Base-by-base conservation (phyloP, 2,113 vertebrate species). In the Melanerpes aurifrons region DNA sequence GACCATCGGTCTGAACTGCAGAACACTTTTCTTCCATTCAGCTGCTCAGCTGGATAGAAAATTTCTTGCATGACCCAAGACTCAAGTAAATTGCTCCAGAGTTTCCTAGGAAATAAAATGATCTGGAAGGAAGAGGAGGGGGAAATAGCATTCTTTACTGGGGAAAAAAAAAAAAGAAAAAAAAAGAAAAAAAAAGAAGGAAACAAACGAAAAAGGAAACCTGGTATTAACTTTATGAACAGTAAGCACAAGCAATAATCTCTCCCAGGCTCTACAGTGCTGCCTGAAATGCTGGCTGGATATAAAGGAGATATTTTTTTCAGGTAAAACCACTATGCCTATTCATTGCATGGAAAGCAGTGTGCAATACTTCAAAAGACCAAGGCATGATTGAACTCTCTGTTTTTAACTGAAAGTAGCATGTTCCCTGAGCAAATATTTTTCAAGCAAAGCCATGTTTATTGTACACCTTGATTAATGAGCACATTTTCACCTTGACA, bases 391-490 rank as follows among this genome's bases (percentile, higher is more conserved):
- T 32, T 75, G 87, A 91, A 66, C 54, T 22, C 45, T 92, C 85
- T 67, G 76, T 57, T 25, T 32, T 87, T 83, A 95, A 94, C 58
- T 90, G 64, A 81, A 86, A 94, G 54, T 68, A 92, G 68, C 16
- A 28, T 12, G 61, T 87, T 87, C 66, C 53, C 57, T 53, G 82
- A 90, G 87, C 92, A 95, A 84, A 79, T 54, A 93, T 90, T 96
- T 96, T 95, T 77, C 43, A 89, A 92, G 92, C 24, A 82, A 89
- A 66, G 83, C 45, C 31, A 72, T 59, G 71, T 86, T 80, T 72
- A 63, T 78, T 76, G 56, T 82, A 64, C 68, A 90, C 78, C 82
- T 83, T 83, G 86, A 93, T 91, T 96, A 95, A 96, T 79, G 75
- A 90, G 53, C 86, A 91, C 63, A 48, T 89, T 87, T 86, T 66